Conservation (phyloP, 2,113 vertebrate species). For the Myrmecophaga tridactyla region DNA sequence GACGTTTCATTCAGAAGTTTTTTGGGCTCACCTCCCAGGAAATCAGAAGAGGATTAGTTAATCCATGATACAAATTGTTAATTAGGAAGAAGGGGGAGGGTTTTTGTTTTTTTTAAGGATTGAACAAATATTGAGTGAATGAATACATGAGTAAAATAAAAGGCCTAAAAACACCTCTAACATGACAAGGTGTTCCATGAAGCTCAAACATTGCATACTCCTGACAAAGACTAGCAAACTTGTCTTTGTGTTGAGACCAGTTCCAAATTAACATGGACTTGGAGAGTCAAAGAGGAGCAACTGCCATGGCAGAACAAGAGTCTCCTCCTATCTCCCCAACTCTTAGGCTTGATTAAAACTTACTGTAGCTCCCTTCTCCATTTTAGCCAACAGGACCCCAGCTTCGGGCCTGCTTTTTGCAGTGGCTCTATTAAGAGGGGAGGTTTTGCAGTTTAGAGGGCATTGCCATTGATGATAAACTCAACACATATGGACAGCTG, state of each 20-base stretch:
- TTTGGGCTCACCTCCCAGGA: neutral
- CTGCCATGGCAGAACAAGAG: neutral
- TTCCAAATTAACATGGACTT: neutral
- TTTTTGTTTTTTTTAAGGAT: too few species aligned
- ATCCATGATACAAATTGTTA: neutral
- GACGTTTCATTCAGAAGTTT: neutral
- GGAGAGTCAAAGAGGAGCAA: neutral
- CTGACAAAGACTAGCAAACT: too few species aligned
- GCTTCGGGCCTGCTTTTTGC: conserved; percentile 44
- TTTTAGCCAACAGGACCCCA: neutral
- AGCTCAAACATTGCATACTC: neutral
- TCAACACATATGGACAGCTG: neutral
- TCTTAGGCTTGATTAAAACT: neutral
- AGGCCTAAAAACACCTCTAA: neutral
- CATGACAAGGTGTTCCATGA: neutral
- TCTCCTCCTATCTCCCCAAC: neutral
- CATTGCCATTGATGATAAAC: neutral
- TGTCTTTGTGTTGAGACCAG: neutral
- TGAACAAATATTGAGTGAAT: neutral
- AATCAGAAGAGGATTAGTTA: neutral
- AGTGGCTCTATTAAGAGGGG: conserved; percentile 32
- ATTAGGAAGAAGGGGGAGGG: neutral
- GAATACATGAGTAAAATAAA: neutral
- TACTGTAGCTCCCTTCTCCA: neutral
- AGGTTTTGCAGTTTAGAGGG: neutral